Percentiles rank a stretch among this genome's conserved stretches.
Evolutionary conservation across 1,140 invertebrate species (phyloP).

Genomic region (Hypsibius dujardini): DNA sequence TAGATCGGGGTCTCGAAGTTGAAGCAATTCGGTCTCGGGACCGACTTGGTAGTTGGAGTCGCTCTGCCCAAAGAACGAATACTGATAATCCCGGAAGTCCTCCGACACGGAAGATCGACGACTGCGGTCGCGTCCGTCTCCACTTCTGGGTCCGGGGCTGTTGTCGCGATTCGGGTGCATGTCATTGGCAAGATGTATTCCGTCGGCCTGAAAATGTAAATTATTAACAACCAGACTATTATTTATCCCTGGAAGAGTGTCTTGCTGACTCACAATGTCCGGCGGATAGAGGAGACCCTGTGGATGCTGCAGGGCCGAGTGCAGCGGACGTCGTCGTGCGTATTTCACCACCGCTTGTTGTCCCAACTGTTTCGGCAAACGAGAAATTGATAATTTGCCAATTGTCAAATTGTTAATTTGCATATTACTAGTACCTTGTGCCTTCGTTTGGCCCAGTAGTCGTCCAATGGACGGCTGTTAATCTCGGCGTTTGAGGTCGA

Average conservation of each 20-base stretch:
- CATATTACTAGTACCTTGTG: slow-evolving; percentile 6
- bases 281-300: slow-evolving; percentile 9
- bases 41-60: slow-evolving; percentile 14
- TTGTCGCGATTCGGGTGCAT: background rate
- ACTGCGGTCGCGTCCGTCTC: background rate
- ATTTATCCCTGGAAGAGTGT: no score
- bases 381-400: background rate
- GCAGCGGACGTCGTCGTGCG: slow-evolving; percentile 4
- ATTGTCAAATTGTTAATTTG: no score
- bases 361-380: background rate
- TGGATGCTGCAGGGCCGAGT: slow-evolving; percentile 4
- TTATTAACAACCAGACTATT: no score
- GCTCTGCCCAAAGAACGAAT: slow-evolving; percentile 13
- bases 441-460: slow-evolving; percentile 16
- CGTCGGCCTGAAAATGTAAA: background rate
- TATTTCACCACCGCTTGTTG: slow-evolving; percentile 9
- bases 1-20: slow-evolving; percentile 10
- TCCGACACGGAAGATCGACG: background rate
- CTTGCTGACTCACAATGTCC: background rate
- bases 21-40: slow-evolving; percentile 10
- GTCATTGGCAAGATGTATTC: background rate
- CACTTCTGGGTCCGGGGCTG: background rate
- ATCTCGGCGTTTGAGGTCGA: slow-evolving; percentile 1
- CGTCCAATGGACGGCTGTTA: slow-evolving; percentile 12
- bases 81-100: slow-evolving; percentile 15